These are phyloP conservation scores for Drosophila atripex DNA, from an alignment of 2,888 invertebrate species.

Conservation along the genomic window DNA sequence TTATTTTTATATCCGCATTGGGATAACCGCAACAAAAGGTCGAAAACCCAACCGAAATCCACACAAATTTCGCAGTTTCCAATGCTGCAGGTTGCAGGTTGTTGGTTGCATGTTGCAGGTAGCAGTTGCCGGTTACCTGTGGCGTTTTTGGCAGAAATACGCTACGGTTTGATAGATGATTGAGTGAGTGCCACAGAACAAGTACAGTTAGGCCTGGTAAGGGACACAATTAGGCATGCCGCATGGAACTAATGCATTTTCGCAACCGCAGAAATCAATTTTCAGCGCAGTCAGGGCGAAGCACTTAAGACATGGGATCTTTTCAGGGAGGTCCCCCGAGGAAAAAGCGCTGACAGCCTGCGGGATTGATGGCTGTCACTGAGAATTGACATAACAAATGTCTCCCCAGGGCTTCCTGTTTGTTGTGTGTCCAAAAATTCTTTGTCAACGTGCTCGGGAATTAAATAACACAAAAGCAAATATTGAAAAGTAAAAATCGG, in stretches of 20 bases:
- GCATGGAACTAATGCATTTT: slow-evolving; percentile 58
- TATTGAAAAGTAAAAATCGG: slow-evolving; percentile 28
- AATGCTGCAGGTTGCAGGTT: slow-evolving; percentile 5
- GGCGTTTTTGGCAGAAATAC: slow-evolving; percentile 48
- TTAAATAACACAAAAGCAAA: slow-evolving; percentile 30
- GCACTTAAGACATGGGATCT: slow-evolving; percentile 57
- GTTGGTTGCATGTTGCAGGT: slow-evolving; percentile 31
- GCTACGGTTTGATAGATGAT: slow-evolving; percentile 55
- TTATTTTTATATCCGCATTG: slow-evolving; percentile 28
- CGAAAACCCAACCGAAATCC: slow-evolving; percentile 40
- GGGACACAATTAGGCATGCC: slow-evolving; percentile 51
- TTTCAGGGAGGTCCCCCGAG: slow-evolving; percentile 69
- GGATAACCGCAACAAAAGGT: slow-evolving; percentile 48
- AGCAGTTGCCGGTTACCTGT: slow-evolving; percentile 37
- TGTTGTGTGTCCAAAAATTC: slow-evolving; percentile 67
- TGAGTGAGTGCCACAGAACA: slow-evolving; percentile 45
- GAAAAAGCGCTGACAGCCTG: slow-evolving; percentile 43
- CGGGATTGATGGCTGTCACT: slow-evolving; percentile 75
- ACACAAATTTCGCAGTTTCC: slow-evolving; percentile 40
- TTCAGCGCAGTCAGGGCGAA: slow-evolving; percentile 47
- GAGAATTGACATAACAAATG: slow-evolving; percentile 76
- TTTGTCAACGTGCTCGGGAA: slow-evolving; percentile 72
- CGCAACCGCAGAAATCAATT: slow-evolving; percentile 71
- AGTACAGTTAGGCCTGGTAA: slow-evolving; percentile 39
- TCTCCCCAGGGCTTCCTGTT: slow-evolving; percentile 58